Percentiles rank a stretch among this genome's conserved stretches.
Evolutionary conservation across 2,797 vertebrate genomes (phyloP).

Genomic region (Chaenodraco wilsoni): DNA sequence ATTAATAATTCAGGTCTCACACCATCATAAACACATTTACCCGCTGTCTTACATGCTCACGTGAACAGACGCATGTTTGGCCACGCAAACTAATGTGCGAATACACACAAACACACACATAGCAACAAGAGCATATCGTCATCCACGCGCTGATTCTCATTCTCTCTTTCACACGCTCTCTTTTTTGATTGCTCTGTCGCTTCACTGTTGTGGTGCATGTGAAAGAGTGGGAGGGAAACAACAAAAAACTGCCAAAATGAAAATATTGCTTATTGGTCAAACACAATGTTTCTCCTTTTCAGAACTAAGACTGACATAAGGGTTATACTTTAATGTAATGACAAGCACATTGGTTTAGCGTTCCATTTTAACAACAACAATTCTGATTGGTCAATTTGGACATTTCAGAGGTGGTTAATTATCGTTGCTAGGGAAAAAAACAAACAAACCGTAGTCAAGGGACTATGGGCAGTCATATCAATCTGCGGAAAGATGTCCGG

Average conservation of each 20-base stretch:
- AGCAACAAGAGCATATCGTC: not conserved
- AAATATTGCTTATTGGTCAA: not conserved
- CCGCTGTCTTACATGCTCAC: constrained; percentile 46
- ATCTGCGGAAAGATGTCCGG: too few species aligned
- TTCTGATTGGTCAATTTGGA: too few species aligned
- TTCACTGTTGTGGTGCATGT: not conserved
- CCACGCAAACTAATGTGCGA: not conserved
- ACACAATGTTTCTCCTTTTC: not conserved
- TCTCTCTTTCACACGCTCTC: constrained; percentile 6
- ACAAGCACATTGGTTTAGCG: too few species aligned
- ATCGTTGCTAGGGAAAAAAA: too few species aligned
- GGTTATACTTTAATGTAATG: not conserved
- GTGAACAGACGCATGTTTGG: constrained; percentile 13
- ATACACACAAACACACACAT: constrained; percentile 3
- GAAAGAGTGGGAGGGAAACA: not conserved
- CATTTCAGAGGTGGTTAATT: too few species aligned
- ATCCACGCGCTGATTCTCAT: not conserved
- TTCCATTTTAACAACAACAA: too few species aligned
- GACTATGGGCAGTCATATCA: too few species aligned
- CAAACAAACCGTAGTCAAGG: too few species aligned
- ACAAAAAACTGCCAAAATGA: not conserved
- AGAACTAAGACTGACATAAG: not conserved
- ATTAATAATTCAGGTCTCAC: constrained; percentile 64
- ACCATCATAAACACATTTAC: constrained; percentile 48
- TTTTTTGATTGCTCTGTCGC: not conserved